Evolutionary conservation across 2,797 vertebrate species (phyloP).

Genomic region (Neosalanx taihuensis): DNA sequence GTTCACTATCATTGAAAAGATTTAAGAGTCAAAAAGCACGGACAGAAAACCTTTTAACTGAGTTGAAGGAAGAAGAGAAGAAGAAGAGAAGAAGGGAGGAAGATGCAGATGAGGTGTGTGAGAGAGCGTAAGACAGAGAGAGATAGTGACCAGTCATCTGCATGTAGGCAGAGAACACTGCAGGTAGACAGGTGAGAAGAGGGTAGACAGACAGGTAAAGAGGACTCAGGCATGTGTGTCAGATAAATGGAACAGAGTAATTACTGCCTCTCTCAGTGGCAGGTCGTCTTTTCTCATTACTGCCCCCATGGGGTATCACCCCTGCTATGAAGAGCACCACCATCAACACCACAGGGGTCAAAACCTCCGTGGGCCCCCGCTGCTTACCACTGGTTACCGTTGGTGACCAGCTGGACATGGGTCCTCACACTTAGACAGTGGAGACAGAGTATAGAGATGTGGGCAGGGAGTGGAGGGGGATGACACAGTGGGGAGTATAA

Average conservation of each 20-base stretch:
- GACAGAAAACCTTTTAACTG: not conserved
- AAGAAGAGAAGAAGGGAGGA: not conserved
- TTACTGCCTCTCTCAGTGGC: slow-evolving; percentile 43
- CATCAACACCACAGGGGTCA: not conserved
- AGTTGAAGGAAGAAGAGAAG: not conserved
- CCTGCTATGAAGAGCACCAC: not conserved
- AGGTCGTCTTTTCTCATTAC: slow-evolving; percentile 46
- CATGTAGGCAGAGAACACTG: too few species aligned
- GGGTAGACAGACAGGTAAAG: not conserved
- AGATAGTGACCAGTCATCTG: not conserved
- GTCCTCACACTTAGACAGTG: slow-evolving; percentile 1
- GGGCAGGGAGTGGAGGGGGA: not conserved
- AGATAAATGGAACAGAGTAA: slow-evolving; percentile 21
- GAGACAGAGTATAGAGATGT: not conserved
- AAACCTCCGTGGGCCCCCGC: not conserved
- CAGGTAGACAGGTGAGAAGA: not conserved
- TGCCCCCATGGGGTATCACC: slow-evolving; percentile 38
- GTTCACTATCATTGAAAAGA: too few species aligned
- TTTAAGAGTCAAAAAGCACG: not conserved
- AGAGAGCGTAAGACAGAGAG: slow-evolving; percentile 13
- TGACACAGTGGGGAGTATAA: not conserved
- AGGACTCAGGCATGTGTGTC: not conserved
- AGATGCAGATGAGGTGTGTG: not conserved
- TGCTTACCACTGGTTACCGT: slow-evolving; percentile 22
- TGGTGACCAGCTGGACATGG: slow-evolving; percentile 35